Conservation (phyloP, 2,888 invertebrate species). For the Himalopsyche japonica region DNA sequence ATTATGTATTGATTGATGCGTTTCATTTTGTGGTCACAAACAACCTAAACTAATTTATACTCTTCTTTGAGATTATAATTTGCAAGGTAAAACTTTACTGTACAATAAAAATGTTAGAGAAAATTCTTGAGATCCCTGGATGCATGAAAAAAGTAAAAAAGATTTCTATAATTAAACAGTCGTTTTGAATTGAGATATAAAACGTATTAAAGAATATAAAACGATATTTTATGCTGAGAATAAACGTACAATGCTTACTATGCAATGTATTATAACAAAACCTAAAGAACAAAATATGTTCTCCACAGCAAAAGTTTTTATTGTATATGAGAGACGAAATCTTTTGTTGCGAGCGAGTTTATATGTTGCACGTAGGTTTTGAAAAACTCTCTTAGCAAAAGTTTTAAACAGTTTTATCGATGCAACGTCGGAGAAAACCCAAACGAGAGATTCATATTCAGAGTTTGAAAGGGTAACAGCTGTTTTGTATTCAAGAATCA, state of each 20-base stretch:
- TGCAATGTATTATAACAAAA: not conserved
- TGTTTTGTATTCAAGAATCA: not conserved
- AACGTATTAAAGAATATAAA: no score
- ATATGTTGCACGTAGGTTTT: not conserved
- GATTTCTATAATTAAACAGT: no score
- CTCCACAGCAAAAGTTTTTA: not conserved
- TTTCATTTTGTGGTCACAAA: no score
- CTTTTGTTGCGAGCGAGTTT: not conserved
- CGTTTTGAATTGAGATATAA: no score
- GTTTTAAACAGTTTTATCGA: conserved; percentile 7
- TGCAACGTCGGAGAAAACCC: not conserved
- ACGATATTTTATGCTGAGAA: no score
- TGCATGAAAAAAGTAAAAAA: no score
- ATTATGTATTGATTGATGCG: no score
- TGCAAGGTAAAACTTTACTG: no score
- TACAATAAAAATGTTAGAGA: no score
- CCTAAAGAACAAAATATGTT: not conserved
- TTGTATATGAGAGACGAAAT: not conserved
- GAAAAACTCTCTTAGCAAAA: not conserved
- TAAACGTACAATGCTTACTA: not conserved
- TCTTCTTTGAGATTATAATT: no score
- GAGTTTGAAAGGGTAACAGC: conserved; percentile 3
- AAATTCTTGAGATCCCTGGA: no score
- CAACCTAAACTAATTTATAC: no score
- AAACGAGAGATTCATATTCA: conserved; percentile 4